Conservation (phyloP, 2,888 invertebrate genomes). For the Ochropleura plecta region DNA sequence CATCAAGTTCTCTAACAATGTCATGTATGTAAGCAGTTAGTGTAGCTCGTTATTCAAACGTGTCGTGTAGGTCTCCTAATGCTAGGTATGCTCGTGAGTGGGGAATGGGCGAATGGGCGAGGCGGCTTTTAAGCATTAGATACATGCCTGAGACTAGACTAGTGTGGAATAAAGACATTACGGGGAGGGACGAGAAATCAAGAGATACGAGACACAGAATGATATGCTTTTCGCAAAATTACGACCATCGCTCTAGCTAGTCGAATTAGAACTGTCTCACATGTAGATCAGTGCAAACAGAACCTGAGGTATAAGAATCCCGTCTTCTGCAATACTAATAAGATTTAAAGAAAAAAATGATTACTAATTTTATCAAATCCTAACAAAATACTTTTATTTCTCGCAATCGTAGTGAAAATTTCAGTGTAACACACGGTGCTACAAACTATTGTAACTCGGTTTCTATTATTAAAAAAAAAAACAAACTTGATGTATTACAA, state of each 20-base stretch:
- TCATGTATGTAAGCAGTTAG: constrained; percentile 41
- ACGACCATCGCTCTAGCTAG: not conserved
- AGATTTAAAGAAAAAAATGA: not conserved
- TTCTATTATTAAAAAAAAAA: too few species aligned
- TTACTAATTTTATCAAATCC: not conserved
- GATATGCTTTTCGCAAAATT: not conserved
- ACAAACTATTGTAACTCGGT: too few species aligned
- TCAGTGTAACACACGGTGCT: too few species aligned
- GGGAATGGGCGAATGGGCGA: constrained; percentile 54
- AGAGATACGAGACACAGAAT: not conserved
- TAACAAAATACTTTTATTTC: not conserved
- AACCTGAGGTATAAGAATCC: not conserved
- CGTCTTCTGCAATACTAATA: not conserved
- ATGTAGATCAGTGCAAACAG: not conserved
- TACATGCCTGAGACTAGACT: constrained; percentile 15
- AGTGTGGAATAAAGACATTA: constrained; percentile 5
- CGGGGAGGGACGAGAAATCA: not conserved
- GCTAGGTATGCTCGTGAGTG: constrained; percentile 40
- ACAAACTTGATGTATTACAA: too few species aligned
- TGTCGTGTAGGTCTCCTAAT: constrained; percentile 42
- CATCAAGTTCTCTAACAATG: constrained; percentile 8
- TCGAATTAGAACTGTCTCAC: constrained; percentile 1
- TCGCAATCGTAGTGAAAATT: too few species aligned
- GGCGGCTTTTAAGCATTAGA: constrained; percentile 26
- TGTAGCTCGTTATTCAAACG: constrained; percentile 29